Conservation (phyloP, 1,140 invertebrate species). For the Saccostrea glomerata region DNA sequence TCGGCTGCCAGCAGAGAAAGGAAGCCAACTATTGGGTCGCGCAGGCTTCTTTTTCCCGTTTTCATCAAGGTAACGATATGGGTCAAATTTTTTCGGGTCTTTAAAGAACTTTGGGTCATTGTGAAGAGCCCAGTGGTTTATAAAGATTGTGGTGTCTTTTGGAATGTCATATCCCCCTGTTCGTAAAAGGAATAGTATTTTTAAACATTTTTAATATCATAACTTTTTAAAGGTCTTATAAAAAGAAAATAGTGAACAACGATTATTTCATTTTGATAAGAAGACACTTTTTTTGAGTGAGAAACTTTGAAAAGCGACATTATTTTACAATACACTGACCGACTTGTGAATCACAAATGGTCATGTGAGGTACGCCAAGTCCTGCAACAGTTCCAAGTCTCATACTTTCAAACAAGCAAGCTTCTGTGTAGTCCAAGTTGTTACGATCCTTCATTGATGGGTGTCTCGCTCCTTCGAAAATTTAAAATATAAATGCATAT, state of each 20-base stretch:
- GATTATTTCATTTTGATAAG: too few relatives aligned
- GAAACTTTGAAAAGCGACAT: not conserved
- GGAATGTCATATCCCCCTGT: constrained; percentile 81
- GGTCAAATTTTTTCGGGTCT: constrained; percentile 87
- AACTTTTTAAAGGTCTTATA: too few relatives aligned
- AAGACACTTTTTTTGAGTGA: too few relatives aligned
- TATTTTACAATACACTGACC: constrained; percentile 30
- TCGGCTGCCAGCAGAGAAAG: constrained; percentile 59
- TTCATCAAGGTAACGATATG: constrained; percentile 81
- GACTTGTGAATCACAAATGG: constrained; percentile 46
- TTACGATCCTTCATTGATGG: constrained; percentile 28
- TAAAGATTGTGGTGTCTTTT: constrained; percentile 90
- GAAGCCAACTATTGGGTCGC: constrained; percentile 56
- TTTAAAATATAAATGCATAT: too few relatives aligned
- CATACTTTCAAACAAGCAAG: constrained; percentile 44
- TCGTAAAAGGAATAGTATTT: not conserved
- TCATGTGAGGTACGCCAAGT: constrained; percentile 35
- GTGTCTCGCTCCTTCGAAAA: not conserved
- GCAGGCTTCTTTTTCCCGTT: constrained; percentile 62
- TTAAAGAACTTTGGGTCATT: constrained; percentile 86
- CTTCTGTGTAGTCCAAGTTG: constrained; percentile 32
- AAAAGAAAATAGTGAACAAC: too few relatives aligned
- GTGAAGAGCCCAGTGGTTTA: constrained; percentile 88
- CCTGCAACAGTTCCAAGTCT: constrained; percentile 21
- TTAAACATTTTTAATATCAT: not conserved